Percentiles rank a stretch among this genome's conserved stretches.
Conservation (phyloP, 2,797 vertebrate species). For the Heliangelus exortis region DNA sequence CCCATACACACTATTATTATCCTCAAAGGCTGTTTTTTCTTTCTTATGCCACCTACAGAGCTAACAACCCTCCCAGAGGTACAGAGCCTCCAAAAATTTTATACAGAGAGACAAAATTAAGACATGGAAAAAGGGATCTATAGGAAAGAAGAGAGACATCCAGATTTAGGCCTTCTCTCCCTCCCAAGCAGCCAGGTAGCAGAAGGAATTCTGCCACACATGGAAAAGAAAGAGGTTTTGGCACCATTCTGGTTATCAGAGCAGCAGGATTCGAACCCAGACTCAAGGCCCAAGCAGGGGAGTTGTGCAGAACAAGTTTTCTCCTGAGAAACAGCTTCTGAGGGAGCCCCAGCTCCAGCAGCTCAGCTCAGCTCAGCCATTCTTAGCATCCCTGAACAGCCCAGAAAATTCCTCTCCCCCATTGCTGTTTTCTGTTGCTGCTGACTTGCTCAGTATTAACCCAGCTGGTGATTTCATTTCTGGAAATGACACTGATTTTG, state of each 20-base stretch:
- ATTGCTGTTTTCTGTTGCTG: rapidly evolving
- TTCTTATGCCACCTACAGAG: not conserved
- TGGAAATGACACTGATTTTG: not conserved
- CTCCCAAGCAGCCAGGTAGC: not conserved
- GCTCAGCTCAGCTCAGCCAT: not conserved
- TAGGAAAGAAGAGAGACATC: not conserved
- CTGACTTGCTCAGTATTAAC: not conserved
- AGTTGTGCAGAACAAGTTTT: not conserved
- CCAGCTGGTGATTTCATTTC: not conserved
- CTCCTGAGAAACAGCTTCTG: not conserved
- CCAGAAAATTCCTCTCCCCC: not conserved
- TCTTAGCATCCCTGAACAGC: not conserved
- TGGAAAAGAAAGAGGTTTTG: not conserved
- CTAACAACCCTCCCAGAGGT: not conserved
- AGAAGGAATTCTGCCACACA: rapidly evolving
- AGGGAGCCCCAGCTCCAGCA: rapidly evolving
- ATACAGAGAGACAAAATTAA: not conserved
- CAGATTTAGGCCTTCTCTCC: not conserved
- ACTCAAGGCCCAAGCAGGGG: not conserved
- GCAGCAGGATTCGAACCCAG: not conserved
- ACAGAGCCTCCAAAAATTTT: not conserved
- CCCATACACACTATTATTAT: not conserved
- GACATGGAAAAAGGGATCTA: not conserved
- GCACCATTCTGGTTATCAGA: not conserved
- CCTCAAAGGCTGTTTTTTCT: not conserved